Evolutionary conservation across 1,140 invertebrate genomes (phyloP).

Genomic region (Artemia franciscana): DNA sequence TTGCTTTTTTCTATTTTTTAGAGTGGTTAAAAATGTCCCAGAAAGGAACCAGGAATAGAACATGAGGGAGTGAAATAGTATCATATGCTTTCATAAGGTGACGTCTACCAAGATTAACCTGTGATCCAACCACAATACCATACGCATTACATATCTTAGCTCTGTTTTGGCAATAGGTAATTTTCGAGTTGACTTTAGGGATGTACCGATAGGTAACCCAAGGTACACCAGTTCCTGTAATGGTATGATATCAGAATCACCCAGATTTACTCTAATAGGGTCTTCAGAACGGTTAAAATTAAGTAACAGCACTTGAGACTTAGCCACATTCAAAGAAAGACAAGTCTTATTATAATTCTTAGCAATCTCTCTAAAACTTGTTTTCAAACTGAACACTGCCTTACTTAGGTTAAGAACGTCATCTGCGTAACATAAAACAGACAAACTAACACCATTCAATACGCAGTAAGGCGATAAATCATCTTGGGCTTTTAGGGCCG

Average conservation of each 20-base stretch:
- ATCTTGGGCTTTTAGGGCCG: background rate
- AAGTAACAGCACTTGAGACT: background rate
- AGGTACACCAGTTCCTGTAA: background rate
- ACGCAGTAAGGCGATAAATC: background rate
- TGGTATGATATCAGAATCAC: background rate
- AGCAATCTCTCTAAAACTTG: background rate
- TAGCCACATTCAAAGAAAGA: background rate
- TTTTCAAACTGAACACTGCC: background rate
- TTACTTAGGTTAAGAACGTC: background rate
- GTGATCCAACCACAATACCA: no score
- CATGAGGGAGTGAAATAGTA: no score
- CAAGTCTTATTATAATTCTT: background rate
- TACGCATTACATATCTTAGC: no score
- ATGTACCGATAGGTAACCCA: background rate
- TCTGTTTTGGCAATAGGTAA: no score
- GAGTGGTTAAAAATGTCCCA: no score
- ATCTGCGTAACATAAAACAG: no score
- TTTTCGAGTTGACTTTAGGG: no score
- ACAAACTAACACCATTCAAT: background rate
- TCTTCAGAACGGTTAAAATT: no score
- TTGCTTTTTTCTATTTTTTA: no score
- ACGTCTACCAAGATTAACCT: no score
- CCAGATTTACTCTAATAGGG: background rate
- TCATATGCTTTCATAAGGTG: no score
- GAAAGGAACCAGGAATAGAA: no score